A percentile compares a stretch with the other conserved stretches of the same genome.
Evolutionary conservation across 2,797 vertebrate species (phyloP).

Genomic region (Pitangus sulphuratus): DNA sequence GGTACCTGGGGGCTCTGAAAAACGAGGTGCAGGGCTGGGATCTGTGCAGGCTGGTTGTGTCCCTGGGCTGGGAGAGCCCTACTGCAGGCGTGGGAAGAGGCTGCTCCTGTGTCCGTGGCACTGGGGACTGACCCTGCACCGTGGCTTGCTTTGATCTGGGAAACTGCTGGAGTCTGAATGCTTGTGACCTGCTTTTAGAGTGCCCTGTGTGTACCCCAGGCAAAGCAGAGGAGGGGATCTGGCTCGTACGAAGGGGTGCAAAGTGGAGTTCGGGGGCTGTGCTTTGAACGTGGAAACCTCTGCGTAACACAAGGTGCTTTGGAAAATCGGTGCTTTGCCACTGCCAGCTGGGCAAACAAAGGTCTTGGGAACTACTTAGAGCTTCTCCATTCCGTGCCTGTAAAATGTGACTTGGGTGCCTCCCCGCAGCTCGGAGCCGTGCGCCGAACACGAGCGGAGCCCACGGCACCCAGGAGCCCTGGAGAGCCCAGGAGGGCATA

Average conservation of each 20-base stretch:
- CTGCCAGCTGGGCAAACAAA: neutral
- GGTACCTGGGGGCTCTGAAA: neutral
- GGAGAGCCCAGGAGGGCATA: neutral
- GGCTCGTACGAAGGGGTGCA: neutral
- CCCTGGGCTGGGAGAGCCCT: neutral
- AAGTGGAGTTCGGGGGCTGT: neutral
- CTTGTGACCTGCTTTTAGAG: neutral
- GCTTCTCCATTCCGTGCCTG: accelerated
- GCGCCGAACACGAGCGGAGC: accelerated
- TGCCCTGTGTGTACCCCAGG: accelerated
- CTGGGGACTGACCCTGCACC: neutral
- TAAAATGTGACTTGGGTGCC: neutral
- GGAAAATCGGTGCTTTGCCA: neutral
- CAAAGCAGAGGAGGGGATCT: neutral
- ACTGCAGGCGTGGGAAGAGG: neutral
- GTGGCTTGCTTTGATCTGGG: neutral
- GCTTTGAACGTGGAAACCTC: neutral
- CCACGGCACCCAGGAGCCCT: neutral
- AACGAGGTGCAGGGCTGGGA: neutral
- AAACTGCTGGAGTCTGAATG: neutral
- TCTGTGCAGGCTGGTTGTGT: neutral
- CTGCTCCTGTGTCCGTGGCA: accelerated
- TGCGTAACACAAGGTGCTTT: accelerated
- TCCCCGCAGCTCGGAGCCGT: accelerated
- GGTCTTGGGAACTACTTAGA: neutral